A percentile compares a stretch with the other conserved stretches of the same genome.
Conservation (phyloP, 1,140 invertebrate species). For the Patella vulgata region DNA sequence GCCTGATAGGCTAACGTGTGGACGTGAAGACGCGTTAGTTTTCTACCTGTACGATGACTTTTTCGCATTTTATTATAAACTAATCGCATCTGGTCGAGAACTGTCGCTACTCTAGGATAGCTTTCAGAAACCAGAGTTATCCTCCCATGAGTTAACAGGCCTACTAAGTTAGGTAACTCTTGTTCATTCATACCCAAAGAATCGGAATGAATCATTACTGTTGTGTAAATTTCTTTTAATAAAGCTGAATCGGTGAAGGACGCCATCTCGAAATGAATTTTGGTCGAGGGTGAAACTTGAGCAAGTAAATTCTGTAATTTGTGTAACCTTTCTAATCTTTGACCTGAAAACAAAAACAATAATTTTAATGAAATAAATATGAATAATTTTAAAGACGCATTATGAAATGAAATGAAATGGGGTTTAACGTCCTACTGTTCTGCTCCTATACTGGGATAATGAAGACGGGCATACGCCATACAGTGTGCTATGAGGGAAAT, state of each 20-base stretch:
- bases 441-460: too few relatives aligned
- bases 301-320: conserved; percentile 78
- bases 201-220: conserved; percentile 80
- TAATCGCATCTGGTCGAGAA: conserved; percentile 85
- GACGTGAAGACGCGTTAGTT: conserved; percentile 82
- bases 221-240: conserved; percentile 75
- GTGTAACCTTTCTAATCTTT: conserved; percentile 73
- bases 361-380: conserved; percentile 1
- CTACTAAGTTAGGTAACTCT: conserved; percentile 82
- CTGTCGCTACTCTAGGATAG: conserved; percentile 81
- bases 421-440: too few relatives aligned
- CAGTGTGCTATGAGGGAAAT: too few relatives aligned
- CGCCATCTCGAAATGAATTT: conserved; percentile 89
- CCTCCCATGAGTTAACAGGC: conserved; percentile 73
- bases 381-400: too few relatives aligned
- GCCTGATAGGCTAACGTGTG: conserved; percentile 90
- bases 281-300: conserved; percentile 71
- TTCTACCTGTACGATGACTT: conserved; percentile 65
- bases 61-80: conserved; percentile 71
- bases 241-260: conserved; percentile 81
- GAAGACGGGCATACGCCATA: too few relatives aligned
- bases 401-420: too few relatives aligned
- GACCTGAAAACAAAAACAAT: conserved; percentile 67
- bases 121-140: conserved; percentile 81
- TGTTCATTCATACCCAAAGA: conserved; percentile 93